Evolutionary conservation across 2,888 invertebrate genomes (phyloP), one percentile per base, ranked within the genome.

Genomic region (Heliconius aoede): DNA sequence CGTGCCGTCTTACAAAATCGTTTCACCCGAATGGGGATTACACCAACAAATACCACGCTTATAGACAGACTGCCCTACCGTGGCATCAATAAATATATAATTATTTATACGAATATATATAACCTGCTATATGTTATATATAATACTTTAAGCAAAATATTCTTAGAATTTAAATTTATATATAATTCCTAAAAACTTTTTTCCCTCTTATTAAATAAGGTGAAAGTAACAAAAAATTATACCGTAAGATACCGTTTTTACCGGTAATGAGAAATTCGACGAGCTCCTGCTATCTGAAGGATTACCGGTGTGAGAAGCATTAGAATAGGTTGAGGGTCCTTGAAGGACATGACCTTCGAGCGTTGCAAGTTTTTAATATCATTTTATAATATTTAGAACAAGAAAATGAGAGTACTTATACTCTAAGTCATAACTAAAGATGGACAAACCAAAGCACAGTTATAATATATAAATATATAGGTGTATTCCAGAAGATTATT

Each of bases 321-420:
- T n/a, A n/a, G n/a, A n/a, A n/a, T n/a, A n/a, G n/a, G n/a, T n/a
- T 69, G 55, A 51, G 15, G 69, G 55, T 51, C 32, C 55, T 55
- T 30, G 55, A 55, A 32, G n/a, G 69, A 69, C 30, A 51, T 28
- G 68, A n/a, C 68, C 68, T 69, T 69, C 21, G 30, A 51, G 28
- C 60, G 24, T 8, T 72, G 24, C 18, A 60, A 26, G 26, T 21
- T 60, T 28, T 61, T 40, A 61, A 26, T 72, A 28, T 26, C 60
- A 15, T 61, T 26, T n/a, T 60, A 28, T 18, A 58, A 71, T 18
- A 40, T 55, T 69, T 51, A 13, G 11, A 3, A 51, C 1, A 26
- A 28, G n/a, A 68, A 51, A 30, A 21, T 55, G n/a, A 21, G 26
- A 30, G 5, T 51, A 30, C 28, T 32, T 64, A 55, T n/a, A n/a